Percentiles rank a stretch among this genome's conserved stretches.
phyloP scores from a whole-genome alignment of 37 sponge, comb jelly and placozoan species.

The Tethya wilhelma region DNA sequence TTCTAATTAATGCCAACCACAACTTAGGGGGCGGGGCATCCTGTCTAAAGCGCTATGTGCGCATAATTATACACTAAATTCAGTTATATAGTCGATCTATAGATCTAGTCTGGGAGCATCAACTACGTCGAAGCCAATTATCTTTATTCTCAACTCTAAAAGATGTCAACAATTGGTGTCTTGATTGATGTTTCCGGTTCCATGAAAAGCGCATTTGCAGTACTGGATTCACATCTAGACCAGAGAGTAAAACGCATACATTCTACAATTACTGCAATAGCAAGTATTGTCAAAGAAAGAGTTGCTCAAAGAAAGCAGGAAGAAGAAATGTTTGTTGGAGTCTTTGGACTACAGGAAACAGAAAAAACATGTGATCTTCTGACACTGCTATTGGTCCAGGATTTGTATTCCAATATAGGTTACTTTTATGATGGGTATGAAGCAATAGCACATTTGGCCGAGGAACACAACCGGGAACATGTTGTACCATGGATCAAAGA shows the following conservation, averaged over 20 bases:
- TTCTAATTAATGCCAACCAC: too few species aligned
- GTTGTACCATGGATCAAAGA: constrained; percentile 43
- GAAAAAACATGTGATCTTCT: constrained; percentile 21
- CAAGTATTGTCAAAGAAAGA: constrained; percentile 37
- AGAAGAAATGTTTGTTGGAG: constrained; percentile 33
- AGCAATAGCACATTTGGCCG: constrained; percentile 15
- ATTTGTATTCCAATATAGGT: neutral
- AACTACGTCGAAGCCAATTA: too few species aligned
- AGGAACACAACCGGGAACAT: constrained; percentile 20
- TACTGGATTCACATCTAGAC: neutral
- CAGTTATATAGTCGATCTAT: too few species aligned
- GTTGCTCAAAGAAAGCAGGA: neutral
- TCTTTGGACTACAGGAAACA: constrained; percentile 21
- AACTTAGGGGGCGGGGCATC: too few species aligned
- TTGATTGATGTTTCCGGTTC: constrained; percentile 52
- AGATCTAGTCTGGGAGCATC: too few species aligned
- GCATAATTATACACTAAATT: too few species aligned
- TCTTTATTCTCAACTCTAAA: too few species aligned
- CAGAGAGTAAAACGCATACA: constrained; percentile 39
- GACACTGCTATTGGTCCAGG: constrained; percentile 15
- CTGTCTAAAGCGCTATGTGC: too few species aligned
- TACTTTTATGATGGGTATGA: neutral
- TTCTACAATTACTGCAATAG: constrained; percentile 33
- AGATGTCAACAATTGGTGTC: constrained; percentile 13
- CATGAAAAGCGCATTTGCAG: constrained; percentile 28